Evolutionary conservation across 2,888 invertebrate genomes (phyloP), one percentile per base, ranked within the genome.

Genomic region (Pasiphila rectangulata): DNA sequence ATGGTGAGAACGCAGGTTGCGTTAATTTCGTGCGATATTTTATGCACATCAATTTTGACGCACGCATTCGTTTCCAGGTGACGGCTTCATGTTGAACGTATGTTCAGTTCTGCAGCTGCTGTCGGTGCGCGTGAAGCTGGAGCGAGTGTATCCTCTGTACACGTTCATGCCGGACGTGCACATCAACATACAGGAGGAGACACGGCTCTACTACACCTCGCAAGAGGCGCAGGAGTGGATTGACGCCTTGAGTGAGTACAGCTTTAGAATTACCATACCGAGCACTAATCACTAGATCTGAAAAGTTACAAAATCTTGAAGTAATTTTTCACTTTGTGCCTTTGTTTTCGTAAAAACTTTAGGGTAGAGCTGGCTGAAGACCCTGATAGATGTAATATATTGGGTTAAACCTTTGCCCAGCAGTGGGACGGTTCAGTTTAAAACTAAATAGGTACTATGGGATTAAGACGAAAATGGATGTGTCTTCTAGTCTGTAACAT

Each of bases 71-170:
- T 23, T 41, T 50, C 1, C 75, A 89, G 95, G 96, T 3, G 98
- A 99, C 79, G 98, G 98, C 0, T 97, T 97, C 79, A 96, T 98
- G 94, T 88, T 98, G 63, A 99, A 99, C 88, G 83, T 98, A 10
- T 91, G 98, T 66, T 94, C 95, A 38, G 95, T 98, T 12, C 87
- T 99, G 58, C 98, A 98, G 75, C 92, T 95, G 79, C 89, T 99
- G 13, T 94, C 97, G 0, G 91, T 95, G 7, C 97, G 97, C 80
- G 94, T 99, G 42, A 96, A 95, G 77, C 78, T 98, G 54, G 95
- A 97, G 70, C 96, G 96, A 62, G 94, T 99, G 54, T 97, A 98
- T 79, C 92, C 94, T 0, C 88, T 93, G 61, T 99, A 98, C 88
- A 95, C 96, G 19, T 97, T 96, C 86, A 94, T 96, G 79, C 94